phyloP scores from a whole-genome alignment of 2,113 vertebrate species.

The Crypturellus undulatus region DNA sequence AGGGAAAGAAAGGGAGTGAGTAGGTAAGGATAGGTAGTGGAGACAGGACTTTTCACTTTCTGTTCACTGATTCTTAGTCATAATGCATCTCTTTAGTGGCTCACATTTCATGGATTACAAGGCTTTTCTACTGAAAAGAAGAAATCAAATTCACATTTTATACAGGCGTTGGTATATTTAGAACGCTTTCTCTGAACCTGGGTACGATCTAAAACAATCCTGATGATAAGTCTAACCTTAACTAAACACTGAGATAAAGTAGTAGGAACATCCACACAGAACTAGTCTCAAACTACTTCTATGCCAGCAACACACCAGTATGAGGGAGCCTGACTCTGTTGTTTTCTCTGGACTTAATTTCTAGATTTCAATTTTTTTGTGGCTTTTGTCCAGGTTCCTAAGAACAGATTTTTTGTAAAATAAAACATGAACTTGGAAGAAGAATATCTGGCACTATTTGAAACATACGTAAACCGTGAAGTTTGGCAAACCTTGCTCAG shows the following conservation, averaged over 20 bases:
- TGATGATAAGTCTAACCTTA: not conserved
- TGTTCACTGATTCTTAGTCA: not conserved
- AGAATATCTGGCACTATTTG: slow-evolving; percentile 35
- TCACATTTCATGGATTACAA: not conserved
- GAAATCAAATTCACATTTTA: not conserved
- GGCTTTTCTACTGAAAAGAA: not conserved
- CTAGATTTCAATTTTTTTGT: slow-evolving; percentile 52
- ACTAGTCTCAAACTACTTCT: not conserved
- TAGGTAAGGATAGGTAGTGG: not conserved
- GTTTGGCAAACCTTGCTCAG: slow-evolving; percentile 60
- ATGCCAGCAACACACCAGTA: not conserved
- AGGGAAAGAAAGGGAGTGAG: not conserved
- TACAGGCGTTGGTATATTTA: not conserved
- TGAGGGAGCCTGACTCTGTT: not conserved
- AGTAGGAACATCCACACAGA: not conserved
- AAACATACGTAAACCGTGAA: slow-evolving; percentile 32
- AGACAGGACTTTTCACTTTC: not conserved
- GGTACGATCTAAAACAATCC: not conserved
- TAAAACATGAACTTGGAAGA: slow-evolving; percentile 51
- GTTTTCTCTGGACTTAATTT: slow-evolving; percentile 40
- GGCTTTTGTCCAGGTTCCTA: slow-evolving; percentile 56
- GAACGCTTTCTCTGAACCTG: not conserved
- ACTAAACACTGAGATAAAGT: not conserved
- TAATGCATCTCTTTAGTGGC: not conserved
- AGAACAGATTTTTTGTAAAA: slow-evolving; percentile 43